phyloP scores from a whole-genome alignment of 2,113 vertebrate genomes.

The Bubo scandiacus region DNA sequence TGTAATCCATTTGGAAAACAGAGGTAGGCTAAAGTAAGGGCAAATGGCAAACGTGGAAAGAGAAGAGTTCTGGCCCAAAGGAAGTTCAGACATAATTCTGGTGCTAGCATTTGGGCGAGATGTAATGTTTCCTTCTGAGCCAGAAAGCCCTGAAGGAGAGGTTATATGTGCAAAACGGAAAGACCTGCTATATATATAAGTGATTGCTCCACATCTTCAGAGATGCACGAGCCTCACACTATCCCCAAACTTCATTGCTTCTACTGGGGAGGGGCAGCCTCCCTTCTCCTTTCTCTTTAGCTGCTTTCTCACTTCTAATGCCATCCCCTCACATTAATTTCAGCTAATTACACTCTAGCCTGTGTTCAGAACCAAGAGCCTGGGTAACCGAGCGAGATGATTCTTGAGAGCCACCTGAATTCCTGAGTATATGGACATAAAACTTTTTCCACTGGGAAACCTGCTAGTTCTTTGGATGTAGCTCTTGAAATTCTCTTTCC shows the following conservation, averaged over 20 bases:
- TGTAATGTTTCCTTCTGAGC: not conserved
- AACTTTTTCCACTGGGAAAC: not conserved
- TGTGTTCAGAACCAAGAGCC: not conserved
- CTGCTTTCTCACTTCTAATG: not conserved
- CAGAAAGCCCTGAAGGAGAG: not conserved
- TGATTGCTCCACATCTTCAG: not conserved
- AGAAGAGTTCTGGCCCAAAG: not conserved
- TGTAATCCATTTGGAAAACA: not conserved
- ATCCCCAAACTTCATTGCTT: not conserved
- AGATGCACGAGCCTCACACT: not conserved
- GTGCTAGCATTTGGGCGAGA: not conserved
- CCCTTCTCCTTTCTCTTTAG: not conserved
- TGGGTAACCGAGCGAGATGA: not conserved
- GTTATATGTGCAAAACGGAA: not conserved
- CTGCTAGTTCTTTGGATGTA: not conserved
- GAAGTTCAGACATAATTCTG: not conserved
- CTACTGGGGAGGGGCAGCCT: not conserved
- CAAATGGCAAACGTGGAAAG: not conserved
- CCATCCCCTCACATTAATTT: not conserved
- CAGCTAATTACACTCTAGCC: not conserved
- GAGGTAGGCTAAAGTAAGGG: not conserved
- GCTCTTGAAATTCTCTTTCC: not conserved
- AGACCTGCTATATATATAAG: not conserved
- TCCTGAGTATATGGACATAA: not conserved
- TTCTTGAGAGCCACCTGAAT: not conserved